Evolutionary conservation across 2,113 vertebrate species (phyloP).

Genomic region (Apteryx mantelli): DNA sequence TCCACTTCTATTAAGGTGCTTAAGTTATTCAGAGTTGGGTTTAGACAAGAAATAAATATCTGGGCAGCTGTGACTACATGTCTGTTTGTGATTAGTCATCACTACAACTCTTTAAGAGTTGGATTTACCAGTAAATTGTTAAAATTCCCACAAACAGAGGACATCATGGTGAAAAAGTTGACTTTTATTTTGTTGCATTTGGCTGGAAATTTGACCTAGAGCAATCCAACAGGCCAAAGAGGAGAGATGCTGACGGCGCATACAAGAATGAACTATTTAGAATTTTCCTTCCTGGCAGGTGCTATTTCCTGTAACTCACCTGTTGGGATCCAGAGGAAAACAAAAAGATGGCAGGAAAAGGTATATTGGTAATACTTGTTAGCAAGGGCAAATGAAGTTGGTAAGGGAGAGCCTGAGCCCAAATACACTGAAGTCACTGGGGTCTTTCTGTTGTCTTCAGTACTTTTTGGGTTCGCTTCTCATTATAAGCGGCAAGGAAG

Average conservation of each 20-base stretch:
- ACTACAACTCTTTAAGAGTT: not conserved
- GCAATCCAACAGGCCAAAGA: not conserved
- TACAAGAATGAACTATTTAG: not conserved
- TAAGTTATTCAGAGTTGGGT: constrained; percentile 71
- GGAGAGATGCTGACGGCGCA: not conserved
- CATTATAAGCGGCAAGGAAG: not conserved
- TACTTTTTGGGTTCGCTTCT: fast-evolving
- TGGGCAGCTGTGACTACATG: constrained; percentile 70
- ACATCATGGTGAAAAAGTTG: not conserved
- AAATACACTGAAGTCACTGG: not conserved
- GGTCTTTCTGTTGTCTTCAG: not conserved
- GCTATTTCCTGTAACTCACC: not conserved
- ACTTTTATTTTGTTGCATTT: constrained; percentile 12
- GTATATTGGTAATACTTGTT: fast-evolving
- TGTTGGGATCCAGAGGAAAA: not conserved
- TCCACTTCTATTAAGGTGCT: constrained; percentile 71
- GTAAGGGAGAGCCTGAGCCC: not conserved
- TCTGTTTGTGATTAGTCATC: constrained; percentile 59
- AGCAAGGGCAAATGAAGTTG: not conserved
- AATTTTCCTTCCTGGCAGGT: constrained; percentile 9
- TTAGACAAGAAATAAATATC: constrained; percentile 73
- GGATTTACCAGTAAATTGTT: constrained; percentile 27
- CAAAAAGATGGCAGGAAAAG: not conserved
- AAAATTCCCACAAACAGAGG: not conserved
- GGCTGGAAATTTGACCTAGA: not conserved